These are phyloP conservation scores for Papilio protenor DNA, from an alignment of 2,888 invertebrate species.

Conservation along the genomic window DNA sequence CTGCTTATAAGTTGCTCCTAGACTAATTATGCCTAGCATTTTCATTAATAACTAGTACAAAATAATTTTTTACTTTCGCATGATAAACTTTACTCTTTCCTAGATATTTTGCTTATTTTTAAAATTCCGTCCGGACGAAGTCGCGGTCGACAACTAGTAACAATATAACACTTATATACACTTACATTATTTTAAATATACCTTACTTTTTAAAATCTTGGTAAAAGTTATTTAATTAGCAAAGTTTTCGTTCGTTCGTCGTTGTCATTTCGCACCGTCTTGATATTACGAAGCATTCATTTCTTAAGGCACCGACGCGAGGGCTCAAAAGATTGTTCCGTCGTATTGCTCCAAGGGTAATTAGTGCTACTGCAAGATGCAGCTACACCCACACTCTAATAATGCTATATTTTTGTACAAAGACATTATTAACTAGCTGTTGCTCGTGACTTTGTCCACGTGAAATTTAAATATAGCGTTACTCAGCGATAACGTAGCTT, in stretches of 20 bases:
- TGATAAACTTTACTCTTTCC: too few species aligned
- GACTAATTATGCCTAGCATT: neutral
- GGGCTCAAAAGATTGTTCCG: constrained; percentile 25
- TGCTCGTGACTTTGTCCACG: neutral
- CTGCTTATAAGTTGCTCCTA: neutral
- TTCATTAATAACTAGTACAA: neutral
- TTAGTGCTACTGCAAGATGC: constrained; percentile 24
- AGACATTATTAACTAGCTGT: neutral
- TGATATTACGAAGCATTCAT: constrained; percentile 14
- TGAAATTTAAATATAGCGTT: too few species aligned
- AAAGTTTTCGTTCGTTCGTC: constrained; percentile 1
- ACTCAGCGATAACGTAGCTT: too few species aligned
- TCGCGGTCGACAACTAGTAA: neutral
- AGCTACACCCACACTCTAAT: neutral
- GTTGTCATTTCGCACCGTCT: constrained; percentile 7
- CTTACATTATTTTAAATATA: neutral
- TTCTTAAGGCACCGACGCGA: constrained; percentile 20
- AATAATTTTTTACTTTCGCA: neutral
- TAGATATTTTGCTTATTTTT: neutral
- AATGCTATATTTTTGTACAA: neutral
- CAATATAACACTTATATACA: neutral
- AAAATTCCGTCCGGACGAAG: neutral
- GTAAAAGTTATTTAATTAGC: constrained; percentile 16
- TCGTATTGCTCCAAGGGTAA: constrained; percentile 21
- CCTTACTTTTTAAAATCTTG: neutral